phyloP scores from a whole-genome alignment of 2,888 invertebrate genomes.

The Eilema caniola region DNA sequence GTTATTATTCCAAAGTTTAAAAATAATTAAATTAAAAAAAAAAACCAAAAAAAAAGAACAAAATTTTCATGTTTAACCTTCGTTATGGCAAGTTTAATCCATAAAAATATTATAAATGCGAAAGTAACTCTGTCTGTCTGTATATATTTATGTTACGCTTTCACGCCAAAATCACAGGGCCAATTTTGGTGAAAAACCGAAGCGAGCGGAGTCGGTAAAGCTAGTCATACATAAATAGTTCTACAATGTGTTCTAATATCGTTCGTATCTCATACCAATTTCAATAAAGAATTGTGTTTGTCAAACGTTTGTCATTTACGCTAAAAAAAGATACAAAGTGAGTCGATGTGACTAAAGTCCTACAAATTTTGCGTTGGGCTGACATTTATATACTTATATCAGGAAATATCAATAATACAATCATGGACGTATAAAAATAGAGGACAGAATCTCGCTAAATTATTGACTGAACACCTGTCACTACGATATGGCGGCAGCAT shows the following conservation, averaged over 20 bases:
- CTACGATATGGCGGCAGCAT: neutral
- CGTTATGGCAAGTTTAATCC: neutral
- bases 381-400: constrained; percentile 3
- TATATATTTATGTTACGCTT: too few species aligned
- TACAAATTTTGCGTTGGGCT: constrained; percentile 20
- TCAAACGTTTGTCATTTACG: constrained; percentile 26
- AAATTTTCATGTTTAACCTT: neutral
- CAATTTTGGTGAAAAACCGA: too few species aligned
- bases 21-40: too few species aligned
- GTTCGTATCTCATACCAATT: constrained; percentile 25
- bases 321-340: constrained; percentile 31
- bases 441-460: neutral
- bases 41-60: too few species aligned
- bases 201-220: too few species aligned
- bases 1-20: too few species aligned
- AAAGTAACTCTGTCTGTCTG: too few species aligned
- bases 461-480: neutral
- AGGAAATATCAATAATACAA: neutral
- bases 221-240: too few species aligned
- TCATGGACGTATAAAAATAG: neutral
- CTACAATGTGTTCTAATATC: neutral
- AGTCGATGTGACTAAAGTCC: constrained; percentile 18
- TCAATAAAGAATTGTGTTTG: constrained; percentile 39
- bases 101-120: too few species aligned
- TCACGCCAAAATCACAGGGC: too few species aligned